A percentile compares a stretch with the other conserved stretches of the same genome.
These are phyloP conservation scores for Papilio protenor DNA, from an alignment of 2,888 invertebrate species.

Conservation along the genomic window DNA sequence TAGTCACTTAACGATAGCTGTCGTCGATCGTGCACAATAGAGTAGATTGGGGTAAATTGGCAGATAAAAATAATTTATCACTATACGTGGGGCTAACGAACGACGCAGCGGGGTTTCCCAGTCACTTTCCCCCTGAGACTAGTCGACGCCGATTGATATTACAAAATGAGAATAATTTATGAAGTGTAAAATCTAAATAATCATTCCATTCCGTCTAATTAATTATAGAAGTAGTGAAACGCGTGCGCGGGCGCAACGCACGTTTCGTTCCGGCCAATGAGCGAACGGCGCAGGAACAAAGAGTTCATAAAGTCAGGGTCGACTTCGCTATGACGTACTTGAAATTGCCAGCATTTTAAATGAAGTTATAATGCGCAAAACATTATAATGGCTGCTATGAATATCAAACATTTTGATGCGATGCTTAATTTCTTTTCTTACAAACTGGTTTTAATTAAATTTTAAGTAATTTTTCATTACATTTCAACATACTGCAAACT, in stretches of 20 bases:
- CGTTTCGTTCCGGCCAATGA: constrained; percentile 66
- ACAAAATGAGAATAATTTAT: constrained; percentile 50
- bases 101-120: constrained; percentile 69
- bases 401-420: constrained; percentile 6
- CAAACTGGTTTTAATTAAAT: neutral
- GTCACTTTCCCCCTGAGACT: constrained; percentile 71
- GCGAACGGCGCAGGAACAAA: constrained; percentile 30
- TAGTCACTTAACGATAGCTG: constrained; percentile 62
- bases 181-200: constrained; percentile 38
- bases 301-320: constrained; percentile 53
- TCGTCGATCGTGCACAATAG: constrained; percentile 71
- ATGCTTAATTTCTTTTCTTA: neutral
- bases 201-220: constrained; percentile 10
- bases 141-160: constrained; percentile 69
- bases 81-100: constrained; percentile 76
- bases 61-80: constrained; percentile 81
- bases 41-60: constrained; percentile 81
- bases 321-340: constrained; percentile 45
- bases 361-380: constrained; percentile 20
- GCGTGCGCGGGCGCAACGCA: constrained; percentile 68
- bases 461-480: neutral
- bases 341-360: constrained; percentile 26
- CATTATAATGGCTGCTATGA: constrained; percentile 20
- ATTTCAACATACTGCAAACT: neutral
- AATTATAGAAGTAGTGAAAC: constrained; percentile 23